Conservation (phyloP, 2,797 vertebrate species). For the Coccyzus lansbergi region DNA sequence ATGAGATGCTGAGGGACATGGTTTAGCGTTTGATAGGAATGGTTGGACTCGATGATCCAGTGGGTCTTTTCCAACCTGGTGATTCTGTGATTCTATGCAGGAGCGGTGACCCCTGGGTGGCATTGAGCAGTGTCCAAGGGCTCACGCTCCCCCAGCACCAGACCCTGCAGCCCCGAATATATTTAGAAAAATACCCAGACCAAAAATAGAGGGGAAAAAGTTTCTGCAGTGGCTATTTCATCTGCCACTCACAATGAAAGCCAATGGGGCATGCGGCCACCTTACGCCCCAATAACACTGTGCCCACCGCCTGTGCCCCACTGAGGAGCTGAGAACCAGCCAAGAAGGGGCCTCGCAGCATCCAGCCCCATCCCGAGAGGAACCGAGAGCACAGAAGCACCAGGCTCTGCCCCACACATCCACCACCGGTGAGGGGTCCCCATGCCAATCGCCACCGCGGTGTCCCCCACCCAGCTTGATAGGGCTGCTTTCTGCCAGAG, state of each 20-base stretch:
- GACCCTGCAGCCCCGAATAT: conserved; percentile 58
- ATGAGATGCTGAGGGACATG: too few relatives aligned
- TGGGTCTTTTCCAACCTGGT: too few relatives aligned
- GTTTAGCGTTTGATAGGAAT: too few relatives aligned
- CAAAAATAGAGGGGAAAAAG: conserved; percentile 64
- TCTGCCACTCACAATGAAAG: conserved; percentile 30
- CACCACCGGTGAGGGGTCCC: not conserved
- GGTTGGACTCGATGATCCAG: too few relatives aligned
- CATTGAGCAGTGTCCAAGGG: conserved; percentile 37
- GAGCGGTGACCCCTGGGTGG: conserved; percentile 26
- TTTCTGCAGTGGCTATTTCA: conserved; percentile 17
- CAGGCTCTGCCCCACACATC: not conserved
- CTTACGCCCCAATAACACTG: not conserved
- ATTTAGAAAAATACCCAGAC: conserved; percentile 64
- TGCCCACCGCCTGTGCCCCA: accelerated
- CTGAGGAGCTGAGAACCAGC: not conserved
- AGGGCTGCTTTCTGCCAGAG: not conserved
- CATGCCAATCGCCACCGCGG: accelerated
- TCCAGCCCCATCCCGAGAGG: not conserved
- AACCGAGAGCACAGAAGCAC: accelerated
- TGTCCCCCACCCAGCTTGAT: accelerated
- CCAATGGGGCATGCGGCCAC: conserved; percentile 1
- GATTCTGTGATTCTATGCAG: too few relatives aligned
- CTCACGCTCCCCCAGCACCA: not conserved
- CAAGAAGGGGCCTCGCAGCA: not conserved